A percentile compares a stretch with the other conserved stretches of the same genome.
These are phyloP conservation scores for Nyctibius grandis DNA, from an alignment of 2,797 vertebrate species.

Conservation along the genomic window DNA sequence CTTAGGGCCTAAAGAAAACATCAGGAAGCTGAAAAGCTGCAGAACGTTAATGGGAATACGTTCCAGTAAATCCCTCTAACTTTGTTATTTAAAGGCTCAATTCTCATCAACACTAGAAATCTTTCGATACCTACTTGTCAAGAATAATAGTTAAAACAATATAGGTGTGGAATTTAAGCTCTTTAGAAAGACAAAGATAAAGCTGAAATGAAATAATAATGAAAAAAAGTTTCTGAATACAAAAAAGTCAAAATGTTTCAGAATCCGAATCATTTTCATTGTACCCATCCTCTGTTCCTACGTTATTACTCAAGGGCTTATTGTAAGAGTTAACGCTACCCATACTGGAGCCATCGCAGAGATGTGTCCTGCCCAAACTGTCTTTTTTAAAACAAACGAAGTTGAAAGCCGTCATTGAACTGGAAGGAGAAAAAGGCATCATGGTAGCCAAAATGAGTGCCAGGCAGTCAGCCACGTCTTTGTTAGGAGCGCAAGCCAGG, in stretches of 20 bases:
- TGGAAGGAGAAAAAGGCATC: conserved; percentile 99
- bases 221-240: not conserved
- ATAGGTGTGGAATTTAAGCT: conserved; percentile 39
- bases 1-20: conserved; percentile 63
- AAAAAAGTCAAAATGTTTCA: conserved; percentile 87
- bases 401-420: conserved; percentile 89
- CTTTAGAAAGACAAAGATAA: not conserved
- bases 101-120: conserved; percentile 4
- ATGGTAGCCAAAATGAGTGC: conserved; percentile 99
- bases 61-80: conserved; percentile 5
- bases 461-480: conserved; percentile 98
- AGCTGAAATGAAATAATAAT: not conserved
- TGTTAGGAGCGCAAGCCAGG: conserved; percentile 98
- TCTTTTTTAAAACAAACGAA: conserved; percentile 86
- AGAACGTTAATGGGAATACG: conserved; percentile 4
- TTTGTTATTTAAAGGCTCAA: conserved; percentile 9
- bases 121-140: conserved; percentile 15
- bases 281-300: conserved; percentile 74
- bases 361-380: conserved; percentile 73
- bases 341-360: conserved; percentile 70
- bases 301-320: conserved; percentile 70
- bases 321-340: conserved; percentile 71
- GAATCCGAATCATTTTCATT: conserved; percentile 94
- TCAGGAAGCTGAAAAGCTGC: conserved; percentile 30
- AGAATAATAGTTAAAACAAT: conserved; percentile 8